Evolutionary conservation across 2,888 invertebrate species (phyloP), one percentile per base, ranked within the genome.

Genomic region (Octonoba sinensis): DNA sequence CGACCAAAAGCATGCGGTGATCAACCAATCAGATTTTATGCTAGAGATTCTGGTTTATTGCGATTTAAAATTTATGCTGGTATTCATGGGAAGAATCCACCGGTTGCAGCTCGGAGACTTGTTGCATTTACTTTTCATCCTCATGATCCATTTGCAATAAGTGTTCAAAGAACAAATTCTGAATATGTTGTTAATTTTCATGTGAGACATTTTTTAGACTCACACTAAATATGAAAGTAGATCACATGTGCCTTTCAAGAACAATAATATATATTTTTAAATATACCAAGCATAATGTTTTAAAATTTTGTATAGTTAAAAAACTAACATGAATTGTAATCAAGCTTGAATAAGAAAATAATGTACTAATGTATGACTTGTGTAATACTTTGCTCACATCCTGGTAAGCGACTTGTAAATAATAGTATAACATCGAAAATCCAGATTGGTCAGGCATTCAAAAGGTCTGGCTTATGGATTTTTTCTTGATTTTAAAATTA

Each of bases 51-150:
- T 86, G 92, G 94, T 11, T 89, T 94, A 47, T 65, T 85, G 2
- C 62, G 83, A 88, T 96, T 95, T 89, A 91, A 92, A 86, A 92
- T 94, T 86, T 92, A 93, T 87, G 93, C 93, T 13, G 93, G 93
- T 0, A 90, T 91, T 84, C 88, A 85, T 51, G 76, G 78, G 11
- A 91, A 92, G 87, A 91, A 92, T 13, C 91, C 92, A 36, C 92
- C 93, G 13, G 92, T 92, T 11, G 85, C 87, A 47, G 87, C 94
- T 15, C 90, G 96, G 85, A 90, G 95, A 85, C 91, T 97, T 16
- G 96, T 97, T 6, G 96, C 97, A 20, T 98, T 97, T 88, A 96
- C 96, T 13, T 97, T 96, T 89, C 98, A 98, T 89, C 98, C 98
- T 0, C 94, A 93, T 16, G 97, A 98, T 89, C 98, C 98, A 0